Base-by-base conservation (phyloP, 1,140 invertebrate genomes). In the Choristoneura fumiferana region DNA sequence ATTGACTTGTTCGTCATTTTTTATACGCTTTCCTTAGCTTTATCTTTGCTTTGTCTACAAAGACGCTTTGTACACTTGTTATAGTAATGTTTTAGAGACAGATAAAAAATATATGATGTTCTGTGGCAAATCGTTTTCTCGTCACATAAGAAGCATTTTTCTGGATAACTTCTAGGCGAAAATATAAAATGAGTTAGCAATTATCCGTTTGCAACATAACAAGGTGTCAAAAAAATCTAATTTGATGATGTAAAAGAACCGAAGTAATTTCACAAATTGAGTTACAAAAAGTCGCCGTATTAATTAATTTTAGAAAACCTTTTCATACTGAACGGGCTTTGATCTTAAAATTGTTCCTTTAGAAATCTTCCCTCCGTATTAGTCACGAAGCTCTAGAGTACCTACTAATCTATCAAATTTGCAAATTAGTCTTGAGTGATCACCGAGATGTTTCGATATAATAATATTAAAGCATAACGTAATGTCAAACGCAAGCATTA, bases 1-100 rank as follows among this genome's bases (percentile, higher is more conserved):
- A 81, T 78, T 78, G 78, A 81, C 76, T 81, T 71, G 76, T 81
- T 72, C 70, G 64, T 78, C 67, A 71, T 75, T 81, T 81, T 57
- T 38, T 49, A 49, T 17, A 49, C 43, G 18, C n/a, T 49, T 49
- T 13, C 43, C 22, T 29, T 29, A 1, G 43, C 43, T 49, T 49
- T 49, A 49, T 49, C 43, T 49, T 17, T 18, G 39, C 39, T 14
- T 49, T 8, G 22, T 29, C 43, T 49, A 13, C n/a, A 17, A 29
- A 29, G 6, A 29, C 22, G 22, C 22, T 29, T 29, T 29, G 22
- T 29, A 6, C 22, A 29, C 22, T 29, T 29, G 22, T 29, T 29
- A 29, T 29, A 2, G 22, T 29, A 29, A 29, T 29, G 22, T 29
- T 29, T 29, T 29, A 3, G 22, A 29, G 22, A 29, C 22, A 6